These are phyloP conservation scores for Brachypteracias leptosomus DNA, from an alignment of 2,113 vertebrate species.

Conservation along the genomic window DNA sequence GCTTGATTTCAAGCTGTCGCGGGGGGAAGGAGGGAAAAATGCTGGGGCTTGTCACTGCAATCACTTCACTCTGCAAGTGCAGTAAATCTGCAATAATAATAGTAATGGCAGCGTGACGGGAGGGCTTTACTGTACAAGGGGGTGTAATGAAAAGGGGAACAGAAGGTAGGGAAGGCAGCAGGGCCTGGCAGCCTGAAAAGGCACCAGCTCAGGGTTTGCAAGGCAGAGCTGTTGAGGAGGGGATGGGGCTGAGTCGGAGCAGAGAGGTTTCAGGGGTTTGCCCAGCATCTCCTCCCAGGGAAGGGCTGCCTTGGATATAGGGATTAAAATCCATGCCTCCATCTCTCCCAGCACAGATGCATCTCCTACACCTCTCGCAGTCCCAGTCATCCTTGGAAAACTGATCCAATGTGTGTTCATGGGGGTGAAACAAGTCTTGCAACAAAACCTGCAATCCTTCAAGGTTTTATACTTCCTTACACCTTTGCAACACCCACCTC, in stretches of 20 bases:
- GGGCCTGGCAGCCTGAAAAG: neutral
- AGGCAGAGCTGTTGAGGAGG: neutral
- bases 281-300: neutral
- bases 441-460: neutral
- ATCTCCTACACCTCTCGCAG: neutral
- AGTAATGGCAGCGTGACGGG: constrained; percentile 74
- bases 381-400: neutral
- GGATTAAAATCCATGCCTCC: neutral
- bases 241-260: neutral
- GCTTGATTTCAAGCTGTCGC: constrained; percentile 88
- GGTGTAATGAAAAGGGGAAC: constrained; percentile 63
- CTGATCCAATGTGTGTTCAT: neutral
- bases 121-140: constrained; percentile 65
- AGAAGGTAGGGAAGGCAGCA: constrained; percentile 41
- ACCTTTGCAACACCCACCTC: neutral
- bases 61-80: constrained; percentile 72
- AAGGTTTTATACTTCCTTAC: neutral
- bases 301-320: neutral
- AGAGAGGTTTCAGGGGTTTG: neutral
- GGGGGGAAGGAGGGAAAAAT: constrained; percentile 74
- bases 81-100: constrained; percentile 82
- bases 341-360: neutral
- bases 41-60: constrained; percentile 66
- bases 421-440: neutral
- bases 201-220: neutral